Base-by-base conservation (phyloP, 2,888 invertebrate genomes). In the Ophion obscuratus region DNA sequence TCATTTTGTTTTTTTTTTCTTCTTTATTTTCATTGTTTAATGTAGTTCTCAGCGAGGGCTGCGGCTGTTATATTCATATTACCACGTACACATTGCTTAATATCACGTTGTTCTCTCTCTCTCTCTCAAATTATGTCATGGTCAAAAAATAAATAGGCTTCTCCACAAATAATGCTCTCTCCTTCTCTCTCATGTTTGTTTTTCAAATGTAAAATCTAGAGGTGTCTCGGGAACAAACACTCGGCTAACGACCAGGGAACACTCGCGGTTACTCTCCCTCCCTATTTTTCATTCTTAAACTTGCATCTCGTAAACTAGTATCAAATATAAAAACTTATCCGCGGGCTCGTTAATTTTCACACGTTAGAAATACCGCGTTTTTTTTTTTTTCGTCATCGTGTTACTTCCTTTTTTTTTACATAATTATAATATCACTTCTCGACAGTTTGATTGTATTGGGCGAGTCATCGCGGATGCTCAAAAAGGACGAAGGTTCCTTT, bases 301-400 rank as follows among this genome's bases (percentile, higher is more conserved):
- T 87, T 85, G 85, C 88, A 88, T 87, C 86, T 91, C 90, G 89
- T 91, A 92, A 92, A 92, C 91, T 92, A 92, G 92, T 92, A 93
- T 93, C 92, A 92, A 92, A 92, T 93, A 93, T 92, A 93, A 92
- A 92, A 93, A 93, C 92, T 92, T 91, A 92, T 92, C 91, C 91
- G 17, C 17, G 90, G 91, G 92, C 92, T 91, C 90, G 90, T 92
- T 91, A 91, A 92, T 89, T 92, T 86, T 91, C 90, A 91, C 91
- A 91, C 91, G 89, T 91, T 91, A 91, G 90, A 91, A 73, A 91
- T 91, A 91, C 89, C 90, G 90, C 89, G 89, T 90, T 85, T 68
- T 71, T 59, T 85, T 68, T 71, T 59, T 71, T 44, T 27, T 73
- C 66, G 47, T 77, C 20, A 67, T 83, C 62, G 87, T 77, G 24